Percentiles rank a stretch among this genome's conserved stretches.
These are phyloP conservation scores for Varroa destructor DNA, from an alignment of 1,140 invertebrate genomes.

Conservation along the genomic window DNA sequence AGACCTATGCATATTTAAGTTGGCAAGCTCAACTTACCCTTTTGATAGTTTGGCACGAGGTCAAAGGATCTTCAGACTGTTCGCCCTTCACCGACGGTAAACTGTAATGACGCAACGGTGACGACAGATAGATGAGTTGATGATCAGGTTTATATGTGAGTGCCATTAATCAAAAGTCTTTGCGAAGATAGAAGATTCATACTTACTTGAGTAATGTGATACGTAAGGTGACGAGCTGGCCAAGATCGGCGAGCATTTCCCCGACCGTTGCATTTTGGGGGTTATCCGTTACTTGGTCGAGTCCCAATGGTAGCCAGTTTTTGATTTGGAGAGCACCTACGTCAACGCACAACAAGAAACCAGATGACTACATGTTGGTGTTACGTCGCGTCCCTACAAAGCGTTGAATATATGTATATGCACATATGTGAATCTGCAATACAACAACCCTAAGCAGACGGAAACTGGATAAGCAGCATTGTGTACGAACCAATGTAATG, in stretches of 20 bases:
- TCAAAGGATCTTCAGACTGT: constrained; percentile 9
- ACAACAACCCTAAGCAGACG: too few species aligned
- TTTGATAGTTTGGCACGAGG: constrained; percentile 26
- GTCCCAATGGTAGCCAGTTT: constrained; percentile 14
- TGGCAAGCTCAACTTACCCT: neutral
- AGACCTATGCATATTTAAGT: too few species aligned
- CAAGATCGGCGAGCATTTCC: constrained; percentile 11
- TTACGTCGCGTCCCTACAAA: too few species aligned
- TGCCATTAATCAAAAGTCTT: too few species aligned
- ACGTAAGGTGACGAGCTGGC: constrained; percentile 9
- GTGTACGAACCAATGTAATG: too few species aligned
- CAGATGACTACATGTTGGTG: too few species aligned
- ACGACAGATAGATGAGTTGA: too few species aligned
- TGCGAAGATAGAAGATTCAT: neutral
- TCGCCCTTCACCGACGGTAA: constrained; percentile 14
- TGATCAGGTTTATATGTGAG: too few species aligned
- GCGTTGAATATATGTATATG: too few species aligned
- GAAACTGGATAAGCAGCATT: too few species aligned
- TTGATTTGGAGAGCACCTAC: constrained; percentile 18
- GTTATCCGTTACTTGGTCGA: constrained; percentile 20
- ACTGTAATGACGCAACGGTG: neutral
- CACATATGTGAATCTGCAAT: too few species aligned
- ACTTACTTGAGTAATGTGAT: constrained; percentile 23
- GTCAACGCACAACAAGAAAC: neutral
- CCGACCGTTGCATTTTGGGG: constrained; percentile 15